A percentile compares a stretch with the other conserved stretches of the same genome.
Conservation (phyloP, 2,888 invertebrate species). For the Automeris io region DNA sequence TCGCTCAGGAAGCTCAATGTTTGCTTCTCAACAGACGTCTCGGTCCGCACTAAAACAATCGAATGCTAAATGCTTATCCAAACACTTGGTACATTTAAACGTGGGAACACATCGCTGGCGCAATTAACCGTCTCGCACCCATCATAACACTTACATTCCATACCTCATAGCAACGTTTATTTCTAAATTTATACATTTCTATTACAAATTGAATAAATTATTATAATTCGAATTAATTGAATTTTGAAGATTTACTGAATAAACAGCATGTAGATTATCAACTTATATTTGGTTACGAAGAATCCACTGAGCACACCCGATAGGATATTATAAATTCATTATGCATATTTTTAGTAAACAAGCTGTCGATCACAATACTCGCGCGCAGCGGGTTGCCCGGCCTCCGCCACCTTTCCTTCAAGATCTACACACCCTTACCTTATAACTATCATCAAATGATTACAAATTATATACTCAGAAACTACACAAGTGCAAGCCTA, state of each 20-base stretch:
- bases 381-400: constrained; percentile 60
- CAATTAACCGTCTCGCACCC: constrained; percentile 60
- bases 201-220: not conserved
- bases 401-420: constrained; percentile 57
- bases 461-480: constrained; percentile 23
- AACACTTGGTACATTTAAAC: constrained; percentile 70
- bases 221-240: not conserved
- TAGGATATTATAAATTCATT: constrained; percentile 74
- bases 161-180: constrained; percentile 8
- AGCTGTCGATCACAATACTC: constrained; percentile 75
- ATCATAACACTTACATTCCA: constrained; percentile 39
- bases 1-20: constrained; percentile 58
- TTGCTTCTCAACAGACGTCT: constrained; percentile 64
- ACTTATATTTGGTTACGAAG: constrained; percentile 30
- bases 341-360: constrained; percentile 78
- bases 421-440: constrained; percentile 46
- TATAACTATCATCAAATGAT: constrained; percentile 41
- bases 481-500: constrained; percentile 23
- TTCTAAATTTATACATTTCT: not conserved
- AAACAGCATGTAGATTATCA: constrained; percentile 13
- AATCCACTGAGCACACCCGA: constrained; percentile 45
- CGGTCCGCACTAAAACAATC: constrained; percentile 74
- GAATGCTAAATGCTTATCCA: constrained; percentile 71
- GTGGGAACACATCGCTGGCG: constrained; percentile 70
- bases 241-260: not conserved